These are phyloP conservation scores for Drosophila ananassae DNA, from an alignment of 1,140 invertebrate genomes.

Conservation along the genomic window DNA sequence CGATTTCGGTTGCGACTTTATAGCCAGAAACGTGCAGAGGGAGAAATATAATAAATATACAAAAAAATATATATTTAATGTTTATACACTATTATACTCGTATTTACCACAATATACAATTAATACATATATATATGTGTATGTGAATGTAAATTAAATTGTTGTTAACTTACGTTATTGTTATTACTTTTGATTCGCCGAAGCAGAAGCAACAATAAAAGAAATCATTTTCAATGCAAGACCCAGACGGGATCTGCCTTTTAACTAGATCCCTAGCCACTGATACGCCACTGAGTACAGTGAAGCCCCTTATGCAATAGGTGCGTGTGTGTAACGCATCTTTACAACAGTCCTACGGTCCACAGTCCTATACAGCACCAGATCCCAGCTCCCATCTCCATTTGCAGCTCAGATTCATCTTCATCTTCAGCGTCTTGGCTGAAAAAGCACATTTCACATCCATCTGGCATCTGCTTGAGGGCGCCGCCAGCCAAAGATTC, in stretches of 20 bases:
- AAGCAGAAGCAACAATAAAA: conserved; percentile 63
- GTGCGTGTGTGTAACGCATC: conserved; percentile 34
- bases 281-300: conserved; percentile 12
- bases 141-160: conserved; percentile 75
- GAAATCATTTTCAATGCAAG: conserved; percentile 75
- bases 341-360: conserved; percentile 20
- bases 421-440: conserved; percentile 27
- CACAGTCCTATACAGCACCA: background rate
- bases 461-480: conserved; percentile 37
- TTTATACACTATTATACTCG: conserved; percentile 29
- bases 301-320: conserved; percentile 25
- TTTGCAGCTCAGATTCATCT: conserved; percentile 15
- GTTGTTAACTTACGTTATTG: conserved; percentile 74
- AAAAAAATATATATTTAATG: background rate
- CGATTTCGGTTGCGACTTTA: conserved; percentile 21
- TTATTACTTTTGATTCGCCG: conserved; percentile 73
- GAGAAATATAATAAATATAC: conserved; percentile 28
- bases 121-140: background rate
- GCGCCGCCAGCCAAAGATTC: conserved; percentile 29
- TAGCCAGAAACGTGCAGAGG: conserved; percentile 13
- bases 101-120: conserved; percentile 20
- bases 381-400: no score
- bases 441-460: conserved; percentile 34
- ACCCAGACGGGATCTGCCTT: conserved; percentile 12
- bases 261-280: conserved; percentile 23